Base-by-base conservation (phyloP, 1,140 invertebrate species). In the Probaryconus sp. region DNA sequence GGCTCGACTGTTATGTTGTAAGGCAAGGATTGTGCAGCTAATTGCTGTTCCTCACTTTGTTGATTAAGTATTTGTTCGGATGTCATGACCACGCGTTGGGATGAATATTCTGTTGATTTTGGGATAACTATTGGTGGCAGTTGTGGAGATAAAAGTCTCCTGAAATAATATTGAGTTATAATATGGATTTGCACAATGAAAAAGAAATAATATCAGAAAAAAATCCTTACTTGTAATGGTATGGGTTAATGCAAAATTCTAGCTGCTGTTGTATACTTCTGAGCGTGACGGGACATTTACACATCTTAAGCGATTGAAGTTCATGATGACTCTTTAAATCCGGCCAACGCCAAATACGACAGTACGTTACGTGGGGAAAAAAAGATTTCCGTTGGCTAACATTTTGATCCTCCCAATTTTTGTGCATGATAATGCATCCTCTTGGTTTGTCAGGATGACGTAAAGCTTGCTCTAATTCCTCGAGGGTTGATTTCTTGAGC, bases 241-340 rank as follows among this genome's bases (percentile, higher is more conserved):
- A 99, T 5, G 97, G 97, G 89, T 99, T 99, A 70, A 99, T 97
- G 89, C 97, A 99, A 13, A 98, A 95, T 88, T 98, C 96, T n/a
- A 82, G 97, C 97, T 81, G 97, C 95, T 86, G 98, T 98, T 28
- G 1, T 16, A n/a, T n/a, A n/a, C n/a, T n/a, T 1, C 6, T 16
- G 14, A 95, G 93, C 64, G 93, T 94, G 84, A 97, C 98, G 47
- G 97, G 96, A 87, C 92, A 98, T 83, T 97, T 93, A 88, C 97
- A 99, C 75, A 93, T 90, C 73, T 98, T 95, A n/a, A 97, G 88
- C 0, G 97, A 94, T 85, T 97, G 97, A 2, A 99, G 88, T 88
- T 99, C 97, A 85, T 98, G 97, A 85, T 98, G 97, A 60, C 94
- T 96, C 85, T 98, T 97, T 0, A 99, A 88, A 89, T 98, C 97